A percentile compares a stretch with the other conserved stretches of the same genome.
Evolutionary conservation across 1,140 invertebrate species (phyloP).

Genomic region (Elysia chlorotica): DNA sequence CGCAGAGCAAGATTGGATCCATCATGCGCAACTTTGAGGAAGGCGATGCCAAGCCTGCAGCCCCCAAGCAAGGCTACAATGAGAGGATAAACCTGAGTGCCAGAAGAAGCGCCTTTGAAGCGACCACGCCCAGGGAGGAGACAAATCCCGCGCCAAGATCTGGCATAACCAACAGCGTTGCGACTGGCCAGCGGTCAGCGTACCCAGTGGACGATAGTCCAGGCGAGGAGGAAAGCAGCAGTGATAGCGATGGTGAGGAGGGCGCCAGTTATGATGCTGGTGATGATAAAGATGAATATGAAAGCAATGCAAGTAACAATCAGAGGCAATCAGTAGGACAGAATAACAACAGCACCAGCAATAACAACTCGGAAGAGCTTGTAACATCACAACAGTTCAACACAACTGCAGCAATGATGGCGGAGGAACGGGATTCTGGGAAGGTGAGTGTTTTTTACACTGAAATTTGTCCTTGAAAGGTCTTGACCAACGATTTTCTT

Average conservation of each 20-base stretch:
- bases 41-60: not conserved
- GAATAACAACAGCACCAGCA: not conserved
- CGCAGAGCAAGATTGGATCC: conserved; percentile 19
- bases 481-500: too few relatives aligned
- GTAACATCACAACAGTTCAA: too few relatives aligned
- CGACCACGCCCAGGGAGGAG: not conserved
- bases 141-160: too few relatives aligned
- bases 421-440: too few relatives aligned
- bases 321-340: not conserved
- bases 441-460: too few relatives aligned
- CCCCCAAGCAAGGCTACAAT: conserved; percentile 21
- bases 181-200: not conserved
- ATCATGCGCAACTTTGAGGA: conserved; percentile 15
- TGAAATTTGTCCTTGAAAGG: too few relatives aligned
- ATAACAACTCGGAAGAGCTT: not conserved
- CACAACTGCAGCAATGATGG: too few relatives aligned
- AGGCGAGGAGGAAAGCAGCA: not conserved
- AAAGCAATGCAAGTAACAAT: not conserved
- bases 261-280: not conserved
- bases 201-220: not conserved
- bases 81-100: conserved; percentile 22
- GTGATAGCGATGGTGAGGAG: not conserved
- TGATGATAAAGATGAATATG: not conserved
- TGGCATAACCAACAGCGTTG: too few relatives aligned
- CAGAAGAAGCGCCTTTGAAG: conserved; percentile 10